Evolutionary conservation across 2,797 vertebrate species (phyloP), one percentile per base, ranked within the genome.

Genomic region (Microctenopoma stevenorrisi): DNA sequence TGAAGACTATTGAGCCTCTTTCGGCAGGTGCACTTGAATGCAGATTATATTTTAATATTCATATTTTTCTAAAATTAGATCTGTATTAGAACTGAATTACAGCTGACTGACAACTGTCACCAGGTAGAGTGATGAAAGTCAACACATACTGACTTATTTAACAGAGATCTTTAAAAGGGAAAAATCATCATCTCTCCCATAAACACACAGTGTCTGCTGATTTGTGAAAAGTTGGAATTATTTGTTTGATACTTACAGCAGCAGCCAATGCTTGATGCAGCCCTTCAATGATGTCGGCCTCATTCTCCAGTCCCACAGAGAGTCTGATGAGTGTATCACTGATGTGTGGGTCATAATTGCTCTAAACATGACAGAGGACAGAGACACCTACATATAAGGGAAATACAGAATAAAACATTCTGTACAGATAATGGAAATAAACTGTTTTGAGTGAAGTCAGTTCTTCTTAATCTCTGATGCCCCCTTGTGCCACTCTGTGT

Each of bases 321-420:
- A 99, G 91, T 12, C 97, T 93, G 68, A 99, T 91, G 49, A 99
- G 82, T 0, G 95, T 97, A 80, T 98, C 83, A 99, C 95, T 0
- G 96, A 97, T 0, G 95, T 82, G 0, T 99, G 98, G 57, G 96
- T 98, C 98, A 99, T 99, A 56, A 94, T 94, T 0, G 94, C 96
- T 59, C 97, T 99, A 76, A 40, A 91, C 7, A 68, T 54, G n/a
- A 73, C 3, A 37, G 4, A 73, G 42, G 28, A 61, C 42, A 50
- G 10, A 4, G 7, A 2, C 14, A 37, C 5, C 38, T 46, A 1
- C 15, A 40, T 6, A 44, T 40, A 15, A 66, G 46, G 5, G 28
- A 4, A n/a, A 64, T 40, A 67, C 37, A 71, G 35, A 47, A 65
- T 4, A 22, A n/a, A 57, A 53, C 38, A 62, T 61, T 26, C 10